Conservation (phyloP, 2,797 vertebrate genomes). For the Avahi laniger region DNA sequence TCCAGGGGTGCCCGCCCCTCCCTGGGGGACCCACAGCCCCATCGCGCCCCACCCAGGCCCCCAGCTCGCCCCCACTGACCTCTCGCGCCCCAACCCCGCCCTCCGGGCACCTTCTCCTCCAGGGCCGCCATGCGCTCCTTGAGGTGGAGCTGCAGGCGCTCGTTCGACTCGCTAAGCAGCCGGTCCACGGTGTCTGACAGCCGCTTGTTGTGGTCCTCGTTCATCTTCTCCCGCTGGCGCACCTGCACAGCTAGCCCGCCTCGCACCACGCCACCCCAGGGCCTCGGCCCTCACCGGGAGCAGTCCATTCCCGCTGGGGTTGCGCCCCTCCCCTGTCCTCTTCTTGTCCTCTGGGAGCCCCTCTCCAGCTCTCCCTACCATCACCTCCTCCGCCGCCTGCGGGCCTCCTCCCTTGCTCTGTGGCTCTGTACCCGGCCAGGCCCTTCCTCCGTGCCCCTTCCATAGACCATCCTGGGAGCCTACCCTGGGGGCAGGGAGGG, state of each 20-base stretch:
- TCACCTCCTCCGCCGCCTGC: not conserved
- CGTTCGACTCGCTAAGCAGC: conserved; percentile 95
- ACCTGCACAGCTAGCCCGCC: conserved; percentile 82
- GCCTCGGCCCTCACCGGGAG: not conserved
- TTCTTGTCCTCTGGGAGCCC: not conserved
- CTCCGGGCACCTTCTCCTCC: conserved; percentile 92
- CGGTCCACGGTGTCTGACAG: conserved; percentile 96
- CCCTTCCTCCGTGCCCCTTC: conserved; percentile 44
- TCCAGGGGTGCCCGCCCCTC: not conserved
- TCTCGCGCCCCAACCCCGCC: not conserved
- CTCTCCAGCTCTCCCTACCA: not conserved
- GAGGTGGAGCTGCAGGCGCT: conserved; percentile 95
- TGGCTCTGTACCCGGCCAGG: conserved; percentile 86
- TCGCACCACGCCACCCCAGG: not conserved
- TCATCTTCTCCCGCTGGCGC: conserved; percentile 98
- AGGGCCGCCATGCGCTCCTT: conserved; percentile 97
- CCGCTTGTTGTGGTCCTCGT: conserved; percentile 96
- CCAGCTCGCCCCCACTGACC: too few relatives aligned
- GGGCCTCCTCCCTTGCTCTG: not conserved
- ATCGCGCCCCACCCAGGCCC: fast-evolving
- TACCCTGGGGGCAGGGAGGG: not conserved
- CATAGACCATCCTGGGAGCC: not conserved
- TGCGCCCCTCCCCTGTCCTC: not conserved
- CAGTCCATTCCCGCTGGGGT: not conserved
- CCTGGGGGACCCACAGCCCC: not conserved